These are phyloP conservation scores for Thermophis baileyi DNA, from an alignment of 2,113 vertebrate species.

Conservation along the genomic window DNA sequence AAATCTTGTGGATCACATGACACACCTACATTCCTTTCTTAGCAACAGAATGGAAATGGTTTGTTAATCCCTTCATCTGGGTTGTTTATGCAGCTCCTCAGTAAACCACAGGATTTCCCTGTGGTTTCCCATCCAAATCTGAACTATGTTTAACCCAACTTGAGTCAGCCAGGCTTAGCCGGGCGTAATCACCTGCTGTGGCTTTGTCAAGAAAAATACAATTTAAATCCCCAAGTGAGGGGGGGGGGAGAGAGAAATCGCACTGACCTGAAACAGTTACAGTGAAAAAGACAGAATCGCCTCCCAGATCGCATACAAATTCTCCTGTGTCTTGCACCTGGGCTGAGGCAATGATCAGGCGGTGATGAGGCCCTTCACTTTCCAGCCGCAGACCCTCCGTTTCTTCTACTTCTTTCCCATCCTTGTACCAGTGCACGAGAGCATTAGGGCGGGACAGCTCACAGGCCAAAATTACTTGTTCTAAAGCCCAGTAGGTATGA, in stretches of 20 bases:
- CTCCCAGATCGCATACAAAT: slow-evolving; percentile 71
- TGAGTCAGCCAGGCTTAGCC: neutral
- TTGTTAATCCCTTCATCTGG: neutral
- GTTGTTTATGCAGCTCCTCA: neutral
- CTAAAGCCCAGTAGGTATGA: slow-evolving; percentile 73
- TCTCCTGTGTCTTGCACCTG: slow-evolving; percentile 79
- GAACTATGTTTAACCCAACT: neutral
- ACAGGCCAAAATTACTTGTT: slow-evolving; percentile 85
- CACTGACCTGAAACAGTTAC: slow-evolving; percentile 75
- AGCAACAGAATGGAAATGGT: neutral
- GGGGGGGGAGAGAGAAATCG: neutral
- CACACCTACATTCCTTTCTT: neutral
- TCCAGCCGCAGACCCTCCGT: slow-evolving; percentile 74
- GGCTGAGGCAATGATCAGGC: slow-evolving; percentile 81
- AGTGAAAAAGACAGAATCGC: slow-evolving; percentile 76
- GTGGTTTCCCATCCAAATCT: neutral
- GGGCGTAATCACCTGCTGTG: neutral
- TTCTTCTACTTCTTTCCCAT: slow-evolving; percentile 77
- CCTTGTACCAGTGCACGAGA: slow-evolving; percentile 83
- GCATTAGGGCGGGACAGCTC: slow-evolving; percentile 79
- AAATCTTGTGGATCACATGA: neutral
- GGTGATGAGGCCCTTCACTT: slow-evolving; percentile 73
- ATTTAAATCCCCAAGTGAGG: neutral
- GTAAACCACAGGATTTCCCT: neutral
- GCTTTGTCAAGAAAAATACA: neutral